phyloP scores from a whole-genome alignment of 2,797 vertebrate genomes.

The Aulostomus chinensis region DNA sequence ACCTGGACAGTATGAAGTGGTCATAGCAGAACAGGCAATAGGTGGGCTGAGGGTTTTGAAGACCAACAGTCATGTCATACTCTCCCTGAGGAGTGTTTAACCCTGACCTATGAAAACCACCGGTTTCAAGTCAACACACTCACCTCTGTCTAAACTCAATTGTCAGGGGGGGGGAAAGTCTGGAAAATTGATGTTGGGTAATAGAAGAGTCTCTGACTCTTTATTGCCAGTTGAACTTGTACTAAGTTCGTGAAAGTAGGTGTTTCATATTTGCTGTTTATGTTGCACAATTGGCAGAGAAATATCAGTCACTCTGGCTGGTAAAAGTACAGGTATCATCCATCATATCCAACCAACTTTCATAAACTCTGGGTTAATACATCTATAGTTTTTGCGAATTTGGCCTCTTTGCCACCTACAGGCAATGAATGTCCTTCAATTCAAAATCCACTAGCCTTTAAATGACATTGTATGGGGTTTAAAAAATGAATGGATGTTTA shows the following conservation, averaged over 20 bases:
- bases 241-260: background rate
- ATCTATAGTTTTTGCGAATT: too few species aligned
- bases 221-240: background rate
- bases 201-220: background rate
- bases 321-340: too few species aligned
- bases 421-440: too few species aligned
- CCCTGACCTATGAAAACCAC: conserved; percentile 44
- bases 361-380: too few species aligned
- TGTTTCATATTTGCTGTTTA: too few species aligned
- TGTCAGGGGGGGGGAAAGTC: background rate
- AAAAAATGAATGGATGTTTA: too few species aligned
- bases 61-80: conserved; percentile 24
- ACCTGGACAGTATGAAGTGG: conserved; percentile 63
- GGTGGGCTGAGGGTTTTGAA: conserved; percentile 25
- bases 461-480: too few species aligned
- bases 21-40: conserved; percentile 43
- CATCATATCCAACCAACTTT: too few species aligned
- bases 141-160: conserved; percentile 7
- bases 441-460: too few species aligned
- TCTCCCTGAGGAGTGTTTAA: conserved; percentile 44
- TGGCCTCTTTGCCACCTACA: too few species aligned
- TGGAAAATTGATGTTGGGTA: background rate
- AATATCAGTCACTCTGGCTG: too few species aligned
- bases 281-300: too few species aligned
- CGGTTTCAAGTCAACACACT: background rate